These are phyloP conservation scores for Pseudopleuronectes americanus DNA, from an alignment of 2,797 vertebrate species.

Conservation along the genomic window DNA sequence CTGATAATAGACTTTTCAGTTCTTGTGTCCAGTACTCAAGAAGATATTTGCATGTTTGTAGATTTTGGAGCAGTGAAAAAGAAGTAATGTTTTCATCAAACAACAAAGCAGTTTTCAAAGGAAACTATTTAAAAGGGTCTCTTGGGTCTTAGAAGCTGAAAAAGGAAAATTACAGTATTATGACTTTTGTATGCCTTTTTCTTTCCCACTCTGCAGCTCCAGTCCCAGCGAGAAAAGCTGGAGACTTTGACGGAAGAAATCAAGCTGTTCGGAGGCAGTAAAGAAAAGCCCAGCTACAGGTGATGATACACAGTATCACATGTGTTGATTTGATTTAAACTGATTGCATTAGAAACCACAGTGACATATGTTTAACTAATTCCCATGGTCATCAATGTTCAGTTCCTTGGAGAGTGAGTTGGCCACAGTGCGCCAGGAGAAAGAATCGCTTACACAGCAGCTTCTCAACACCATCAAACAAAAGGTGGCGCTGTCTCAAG, in stretches of 20 bases:
- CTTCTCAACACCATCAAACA: conserved; percentile 86
- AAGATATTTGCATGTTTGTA: too few relatives aligned
- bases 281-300: conserved; percentile 81
- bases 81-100: too few relatives aligned
- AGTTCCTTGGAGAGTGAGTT: conserved; percentile 81
- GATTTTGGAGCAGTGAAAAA: too few relatives aligned
- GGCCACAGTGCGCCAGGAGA: conserved; percentile 71
- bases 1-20: too few relatives aligned
- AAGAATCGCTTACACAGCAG: conserved; percentile 85
- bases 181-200: not conserved
- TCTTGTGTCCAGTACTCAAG: too few relatives aligned
- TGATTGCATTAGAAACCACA: not conserved
- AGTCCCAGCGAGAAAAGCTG: conserved; percentile 73
- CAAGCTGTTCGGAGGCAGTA: conserved; percentile 62
- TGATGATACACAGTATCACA: conserved; percentile 28
- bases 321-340: not conserved
- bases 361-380: not conserved
- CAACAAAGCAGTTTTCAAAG: too few relatives aligned
- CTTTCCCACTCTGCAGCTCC: conserved; percentile 64
- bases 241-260: conserved; percentile 73
- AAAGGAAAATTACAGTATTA: not conserved
- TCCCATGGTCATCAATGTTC: not conserved
- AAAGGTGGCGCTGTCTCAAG: conserved; percentile 85
- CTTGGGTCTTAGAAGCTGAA: not conserved
- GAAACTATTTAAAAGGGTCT: too few relatives aligned